Evolutionary conservation across 2,113 vertebrate genomes (phyloP).

Genomic region (Salvelinus fontinalis): DNA sequence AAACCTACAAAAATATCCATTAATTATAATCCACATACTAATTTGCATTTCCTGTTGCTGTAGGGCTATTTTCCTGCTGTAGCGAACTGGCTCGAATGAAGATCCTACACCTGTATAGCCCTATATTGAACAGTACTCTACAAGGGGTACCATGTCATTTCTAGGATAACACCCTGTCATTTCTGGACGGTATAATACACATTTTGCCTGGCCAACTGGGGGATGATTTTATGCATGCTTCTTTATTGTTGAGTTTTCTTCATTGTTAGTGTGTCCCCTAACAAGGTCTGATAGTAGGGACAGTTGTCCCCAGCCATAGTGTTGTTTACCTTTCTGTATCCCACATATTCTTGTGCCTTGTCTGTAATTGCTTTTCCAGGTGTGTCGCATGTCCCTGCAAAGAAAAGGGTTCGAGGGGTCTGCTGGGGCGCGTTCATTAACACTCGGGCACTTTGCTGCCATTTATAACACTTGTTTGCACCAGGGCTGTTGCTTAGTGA

Average conservation of each 20-base stretch:
- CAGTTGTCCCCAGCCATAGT: constrained; percentile 27
- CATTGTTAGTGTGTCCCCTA: not conserved
- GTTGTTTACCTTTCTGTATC: constrained; percentile 40
- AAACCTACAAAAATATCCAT: too few relatives aligned
- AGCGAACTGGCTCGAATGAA: too few relatives aligned
- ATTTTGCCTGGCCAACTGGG: too few relatives aligned
- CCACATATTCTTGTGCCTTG: constrained; percentile 43
- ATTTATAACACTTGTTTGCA: constrained; percentile 52
- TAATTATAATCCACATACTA: too few relatives aligned
- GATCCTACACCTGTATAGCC: too few relatives aligned
- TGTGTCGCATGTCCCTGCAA: constrained; percentile 47
- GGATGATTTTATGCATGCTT: too few relatives aligned
- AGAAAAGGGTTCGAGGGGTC: constrained; percentile 39
- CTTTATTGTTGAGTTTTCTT: not conserved
- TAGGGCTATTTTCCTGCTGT: too few relatives aligned
- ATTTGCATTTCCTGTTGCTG: too few relatives aligned
- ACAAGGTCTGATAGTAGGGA: not conserved
- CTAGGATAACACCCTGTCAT: too few relatives aligned
- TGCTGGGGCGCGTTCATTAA: constrained; percentile 54
- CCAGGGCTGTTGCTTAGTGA: constrained; percentile 64
- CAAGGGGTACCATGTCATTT: too few relatives aligned
- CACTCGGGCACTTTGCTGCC: constrained; percentile 46
- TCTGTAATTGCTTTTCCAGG: constrained; percentile 63
- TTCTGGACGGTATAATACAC: too few relatives aligned
- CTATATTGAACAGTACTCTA: too few relatives aligned